Percentiles rank a stretch among this genome's conserved stretches.
Conservation (phyloP, 2,888 invertebrate species). For the Papilio demoleus region DNA sequence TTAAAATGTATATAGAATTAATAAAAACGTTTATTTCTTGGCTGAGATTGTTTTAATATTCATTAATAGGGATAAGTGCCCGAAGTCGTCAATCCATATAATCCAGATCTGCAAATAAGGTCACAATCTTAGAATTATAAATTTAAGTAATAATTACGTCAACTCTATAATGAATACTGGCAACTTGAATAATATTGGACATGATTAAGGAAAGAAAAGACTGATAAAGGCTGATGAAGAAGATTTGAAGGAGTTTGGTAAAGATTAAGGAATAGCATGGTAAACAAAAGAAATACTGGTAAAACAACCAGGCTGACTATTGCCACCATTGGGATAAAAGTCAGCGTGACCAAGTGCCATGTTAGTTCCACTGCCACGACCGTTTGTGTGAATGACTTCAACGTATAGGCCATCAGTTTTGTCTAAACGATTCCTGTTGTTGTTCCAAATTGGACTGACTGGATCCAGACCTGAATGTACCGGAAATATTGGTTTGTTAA, state of each 20-base stretch:
- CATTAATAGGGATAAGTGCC: slow-evolving; percentile 3
- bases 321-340: slow-evolving; percentile 85
- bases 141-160: no score
- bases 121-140: no score
- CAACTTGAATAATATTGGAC: no score
- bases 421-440: slow-evolving; percentile 51
- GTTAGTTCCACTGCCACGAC: slow-evolving; percentile 76
- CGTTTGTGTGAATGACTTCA: slow-evolving; percentile 74
- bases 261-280: no score
- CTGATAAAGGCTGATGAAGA: no score
- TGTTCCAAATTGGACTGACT: slow-evolving; percentile 65
- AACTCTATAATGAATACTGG: no score
- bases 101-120: slow-evolving; percentile 9
- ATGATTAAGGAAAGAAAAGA: no score
- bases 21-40: no score
- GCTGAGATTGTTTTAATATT: background rate
- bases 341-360: slow-evolving; percentile 78
- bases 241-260: no score
- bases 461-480: slow-evolving; percentile 61
- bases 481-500: background rate
- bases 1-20: no score
- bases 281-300: no score
- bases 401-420: slow-evolving; percentile 66
- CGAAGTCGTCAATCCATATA: background rate
- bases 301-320: slow-evolving; percentile 64